A percentile compares a stretch with the other conserved stretches of the same genome.
Evolutionary conservation across 2,888 invertebrate species (phyloP).

Genomic region (Plagodis pulveraria): DNA sequence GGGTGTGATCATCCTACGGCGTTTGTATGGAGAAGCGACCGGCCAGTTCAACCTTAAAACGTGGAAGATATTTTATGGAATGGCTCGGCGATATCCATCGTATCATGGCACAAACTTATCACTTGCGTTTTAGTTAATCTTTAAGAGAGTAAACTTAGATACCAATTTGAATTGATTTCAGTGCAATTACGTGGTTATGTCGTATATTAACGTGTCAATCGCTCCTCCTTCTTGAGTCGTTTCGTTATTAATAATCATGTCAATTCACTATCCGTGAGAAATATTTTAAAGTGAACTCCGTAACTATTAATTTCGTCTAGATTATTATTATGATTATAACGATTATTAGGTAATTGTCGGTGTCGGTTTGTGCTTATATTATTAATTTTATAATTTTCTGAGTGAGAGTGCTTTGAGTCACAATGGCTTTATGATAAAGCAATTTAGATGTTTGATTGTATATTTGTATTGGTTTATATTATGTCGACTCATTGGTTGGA

Average conservation of each 20-base stretch:
- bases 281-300: constrained; percentile 66
- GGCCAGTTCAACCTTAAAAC: no score
- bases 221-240: constrained; percentile 68
- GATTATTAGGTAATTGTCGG: constrained; percentile 77
- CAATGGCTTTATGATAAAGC: constrained; percentile 35
- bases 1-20: no score
- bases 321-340: constrained; percentile 67
- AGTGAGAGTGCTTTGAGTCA: constrained; percentile 74
- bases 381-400: constrained; percentile 73
- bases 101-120: constrained; percentile 49
- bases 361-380: constrained; percentile 70
- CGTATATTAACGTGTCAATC: constrained; percentile 79
- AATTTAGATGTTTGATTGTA: constrained; percentile 39
- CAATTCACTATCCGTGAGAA: constrained; percentile 77
- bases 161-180: constrained; percentile 31
- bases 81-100: constrained; percentile 66
- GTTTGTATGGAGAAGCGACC: no score
- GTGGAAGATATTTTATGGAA: constrained; percentile 63
- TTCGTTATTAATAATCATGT: constrained; percentile 80
- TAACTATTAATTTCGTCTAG: constrained; percentile 74
- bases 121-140: constrained; percentile 7
- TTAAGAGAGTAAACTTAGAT: constrained; percentile 35
- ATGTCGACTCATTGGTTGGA: constrained; percentile 13
- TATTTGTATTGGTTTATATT: constrained; percentile 21
- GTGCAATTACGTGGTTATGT: constrained; percentile 41